Evolutionary conservation across 2,113 vertebrate genomes (phyloP), one percentile per base, ranked within the genome.

Genomic region (Ptyas mucosa): DNA sequence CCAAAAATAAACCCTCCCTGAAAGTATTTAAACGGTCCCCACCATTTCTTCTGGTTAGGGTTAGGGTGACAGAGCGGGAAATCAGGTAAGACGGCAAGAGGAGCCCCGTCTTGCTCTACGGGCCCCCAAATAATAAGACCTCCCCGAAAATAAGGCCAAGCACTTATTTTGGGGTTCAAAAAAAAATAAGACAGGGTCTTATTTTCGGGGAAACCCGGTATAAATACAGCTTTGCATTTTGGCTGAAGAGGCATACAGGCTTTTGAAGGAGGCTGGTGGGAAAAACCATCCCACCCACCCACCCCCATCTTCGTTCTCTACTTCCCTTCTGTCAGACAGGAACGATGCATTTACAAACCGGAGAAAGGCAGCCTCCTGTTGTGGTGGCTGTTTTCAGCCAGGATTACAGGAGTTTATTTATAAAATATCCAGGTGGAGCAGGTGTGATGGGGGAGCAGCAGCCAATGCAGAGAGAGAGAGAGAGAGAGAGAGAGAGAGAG

Each of bases 391-490:
- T 81, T 39, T 81, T 81, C 69, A 39, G 69, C 7, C 15, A 39
- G 34, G 69, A 39, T 81, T 39, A 81, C 69, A 51, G 49, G 9
- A n/a, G 55, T 87, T 87, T 91, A 91, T 91, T 91, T 91, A 91
- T 91, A 91, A 91, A 87, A 34, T 46, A 52, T 61, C 49, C 85
- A 91, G 85, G 85, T 91, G 91, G 85, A 87, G 10, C 91, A 91
- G 85, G 91, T 91, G 91, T 8, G 87, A 61, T 10, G 91, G 91
- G 91, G 85, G 91, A 9, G 55, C 85, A 23, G 54, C 69, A n/a
- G 53, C 24, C 61, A 61, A 57, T 12, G 46, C 12, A 34, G 0
- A 15, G 8, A 64, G 26, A 23, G 0, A 14, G 34, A 39, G 20
- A 64, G 55, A n/a, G n/a, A n/a, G n/a, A n/a, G n/a, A n/a, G n/a